phyloP scores from a whole-genome alignment of 2,797 vertebrate species.

The Megaceryle alcyon region DNA sequence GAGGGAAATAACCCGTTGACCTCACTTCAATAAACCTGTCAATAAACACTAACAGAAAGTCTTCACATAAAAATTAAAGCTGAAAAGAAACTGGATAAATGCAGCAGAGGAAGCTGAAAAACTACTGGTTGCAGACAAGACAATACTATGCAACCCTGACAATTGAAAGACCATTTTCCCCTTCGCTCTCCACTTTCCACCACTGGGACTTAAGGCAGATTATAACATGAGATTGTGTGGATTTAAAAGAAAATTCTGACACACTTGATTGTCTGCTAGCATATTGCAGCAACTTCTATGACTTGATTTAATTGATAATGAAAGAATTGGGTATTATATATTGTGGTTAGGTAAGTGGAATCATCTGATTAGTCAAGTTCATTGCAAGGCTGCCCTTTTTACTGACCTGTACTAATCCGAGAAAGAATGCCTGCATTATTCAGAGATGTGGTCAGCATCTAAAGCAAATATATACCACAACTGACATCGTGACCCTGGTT shows the following conservation, averaged over 20 bases:
- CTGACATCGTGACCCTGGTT: conserved; percentile 15
- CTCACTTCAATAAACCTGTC: neutral
- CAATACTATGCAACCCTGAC: neutral
- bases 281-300: neutral
- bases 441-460: conserved; percentile 38
- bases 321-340: conserved; percentile 20
- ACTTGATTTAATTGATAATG: conserved; percentile 12
- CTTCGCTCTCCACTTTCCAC: neutral
- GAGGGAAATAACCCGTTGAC: neutral
- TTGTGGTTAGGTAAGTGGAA: conserved; percentile 48
- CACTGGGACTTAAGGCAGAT: neutral
- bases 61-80: neutral
- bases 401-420: conserved; percentile 37
- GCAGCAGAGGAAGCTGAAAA: neutral
- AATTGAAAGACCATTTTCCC: neutral
- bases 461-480: neutral
- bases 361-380: conserved; percentile 44
- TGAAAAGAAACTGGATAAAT: neutral
- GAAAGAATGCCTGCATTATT: conserved; percentile 45
- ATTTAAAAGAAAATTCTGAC: conserved; percentile 19
- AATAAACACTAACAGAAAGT: neutral
- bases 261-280: neutral
- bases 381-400: conserved; percentile 18
- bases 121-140: neutral
- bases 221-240: neutral